phyloP scores from a whole-genome alignment of 2,888 invertebrate species.

The Anaspis maculata region DNA sequence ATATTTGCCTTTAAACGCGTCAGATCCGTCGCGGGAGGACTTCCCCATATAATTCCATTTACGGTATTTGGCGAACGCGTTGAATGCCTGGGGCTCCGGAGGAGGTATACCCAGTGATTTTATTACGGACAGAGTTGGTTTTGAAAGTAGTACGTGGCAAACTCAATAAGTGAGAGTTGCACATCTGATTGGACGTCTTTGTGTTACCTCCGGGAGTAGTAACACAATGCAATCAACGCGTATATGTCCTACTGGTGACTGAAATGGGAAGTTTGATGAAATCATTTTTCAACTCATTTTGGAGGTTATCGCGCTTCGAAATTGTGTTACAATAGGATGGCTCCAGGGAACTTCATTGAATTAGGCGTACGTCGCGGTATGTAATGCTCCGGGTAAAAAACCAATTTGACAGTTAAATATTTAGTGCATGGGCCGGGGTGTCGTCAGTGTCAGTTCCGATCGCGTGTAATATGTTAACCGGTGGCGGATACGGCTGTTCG shows the following conservation, averaged over 20 bases:
- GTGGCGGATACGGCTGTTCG: constrained; percentile 14
- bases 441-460: constrained; percentile 33
- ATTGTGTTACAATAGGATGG: no score
- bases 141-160: constrained; percentile 37
- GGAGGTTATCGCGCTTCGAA: no score
- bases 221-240: constrained; percentile 42
- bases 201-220: constrained; percentile 39
- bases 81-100: constrained; percentile 22
- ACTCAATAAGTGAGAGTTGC: constrained; percentile 43
- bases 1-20: constrained; percentile 25
- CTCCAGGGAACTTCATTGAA: no score
- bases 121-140: constrained; percentile 36
- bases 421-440: constrained; percentile 16
- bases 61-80: constrained; percentile 30
- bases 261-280: constrained; percentile 21
- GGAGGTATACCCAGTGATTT: constrained; percentile 36
- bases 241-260: constrained; percentile 27
- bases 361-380: no score
- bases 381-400: no score
- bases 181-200: constrained; percentile 44
- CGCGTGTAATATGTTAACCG: constrained; percentile 33
- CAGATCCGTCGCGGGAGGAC: constrained; percentile 16
- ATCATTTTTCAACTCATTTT: constrained; percentile 18
- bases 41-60: constrained; percentile 32
- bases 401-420: constrained; percentile 18